Base-by-base conservation (phyloP, 2,888 invertebrate genomes). In the Graphium colonna region DNA sequence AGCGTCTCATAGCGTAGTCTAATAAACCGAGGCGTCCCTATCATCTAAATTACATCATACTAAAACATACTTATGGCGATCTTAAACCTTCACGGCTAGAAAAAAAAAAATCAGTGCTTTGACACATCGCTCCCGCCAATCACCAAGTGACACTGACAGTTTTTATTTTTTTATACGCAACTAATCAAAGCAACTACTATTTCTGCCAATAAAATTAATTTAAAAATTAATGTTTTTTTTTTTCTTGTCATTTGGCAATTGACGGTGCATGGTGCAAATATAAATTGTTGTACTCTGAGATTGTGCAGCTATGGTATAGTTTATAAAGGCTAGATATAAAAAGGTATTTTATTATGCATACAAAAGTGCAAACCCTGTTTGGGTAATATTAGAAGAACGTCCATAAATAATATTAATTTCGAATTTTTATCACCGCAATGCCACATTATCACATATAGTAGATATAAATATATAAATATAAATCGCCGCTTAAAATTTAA, bases 11-110 rank as follows among this genome's bases (percentile, higher is more conserved):
- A 36, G n/a, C 17, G 21, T 13, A 51, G 39, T 52, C 41, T 46
- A 52, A 52, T 40, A 46, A 46, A 46, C 9, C 40, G 15, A 46
- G 31, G 33, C 15, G 9, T 12, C 1, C 38, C 45, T 46, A 52
- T 15, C 13, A 41, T 21, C 36, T 40, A 44, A 39, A 18, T 16
- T 39, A 44, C 18, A 9, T 16, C 17, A 16, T 31, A 46, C 52
- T 52, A 46, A 38, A 3, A 40, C 40, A 17, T 45, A 39, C 51
- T 33, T 15, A 33, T n/a, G 40, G 33, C 36, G 46, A 52, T 40
- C 33, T 31, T 16, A 46, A 31, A 46, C 46, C 52, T 41, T 33
- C 7, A 52, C 45, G 52, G 52, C 52, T 52, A 52, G 12, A 47
- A 52, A 36, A 44, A 36, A 21, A 17, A 39, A 38, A n/a, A n/a